phyloP scores from a whole-genome alignment of 37 sponge, comb jelly and placozoan species.

The Bolinopsis microptera region DNA sequence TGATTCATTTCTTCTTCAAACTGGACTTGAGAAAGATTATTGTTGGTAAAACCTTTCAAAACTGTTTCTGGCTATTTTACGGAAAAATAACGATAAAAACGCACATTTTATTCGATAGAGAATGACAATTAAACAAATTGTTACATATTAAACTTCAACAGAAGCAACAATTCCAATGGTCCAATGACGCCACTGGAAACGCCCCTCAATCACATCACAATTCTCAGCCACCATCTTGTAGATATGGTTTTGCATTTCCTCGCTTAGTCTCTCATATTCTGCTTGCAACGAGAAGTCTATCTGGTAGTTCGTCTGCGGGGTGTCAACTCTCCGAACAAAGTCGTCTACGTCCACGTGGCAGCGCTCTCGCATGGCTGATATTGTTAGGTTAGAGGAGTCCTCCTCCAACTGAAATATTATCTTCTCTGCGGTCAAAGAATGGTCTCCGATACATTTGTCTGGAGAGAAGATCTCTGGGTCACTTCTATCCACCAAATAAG shows the following conservation, averaged over 20 bases:
- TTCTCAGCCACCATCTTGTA: background rate
- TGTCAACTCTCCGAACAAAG: background rate
- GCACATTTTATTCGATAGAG: too few relatives aligned
- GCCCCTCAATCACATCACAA: background rate
- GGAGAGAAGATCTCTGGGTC: conserved; percentile 4
- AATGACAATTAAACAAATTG: too few relatives aligned
- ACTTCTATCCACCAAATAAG: background rate
- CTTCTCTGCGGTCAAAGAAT: background rate
- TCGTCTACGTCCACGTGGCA: background rate
- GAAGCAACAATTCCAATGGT: background rate
- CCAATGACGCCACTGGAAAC: background rate
- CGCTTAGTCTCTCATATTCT: background rate
- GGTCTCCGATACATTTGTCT: background rate
- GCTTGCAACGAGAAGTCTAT: background rate
- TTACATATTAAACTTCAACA: background rate
- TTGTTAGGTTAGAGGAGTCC: background rate
- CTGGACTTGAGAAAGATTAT: too few relatives aligned
- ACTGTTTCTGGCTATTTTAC: too few relatives aligned
- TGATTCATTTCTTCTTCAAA: too few relatives aligned
- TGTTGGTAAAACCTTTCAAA: too few relatives aligned
- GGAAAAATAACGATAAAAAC: too few relatives aligned
- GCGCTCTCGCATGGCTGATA: background rate
- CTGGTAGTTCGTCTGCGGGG: background rate
- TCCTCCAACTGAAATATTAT: background rate
- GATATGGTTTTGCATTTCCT: background rate